Base-by-base conservation (phyloP, 2,888 invertebrate species). In the Spilarctia lutea region DNA sequence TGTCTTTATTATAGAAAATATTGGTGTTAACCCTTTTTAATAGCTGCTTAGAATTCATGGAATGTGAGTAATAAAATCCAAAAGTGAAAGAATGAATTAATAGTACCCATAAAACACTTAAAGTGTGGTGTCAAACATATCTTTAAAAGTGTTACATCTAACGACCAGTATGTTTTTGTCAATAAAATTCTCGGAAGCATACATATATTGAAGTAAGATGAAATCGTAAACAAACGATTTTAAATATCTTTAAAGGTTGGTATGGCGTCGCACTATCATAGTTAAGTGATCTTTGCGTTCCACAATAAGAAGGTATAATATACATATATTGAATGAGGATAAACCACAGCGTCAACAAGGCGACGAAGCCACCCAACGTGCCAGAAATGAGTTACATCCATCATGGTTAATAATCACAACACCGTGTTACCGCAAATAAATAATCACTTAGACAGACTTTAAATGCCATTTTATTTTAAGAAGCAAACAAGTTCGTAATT, bases 171-270 rank as follows among this genome's bases (percentile, higher is more conserved):
- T 39, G 67, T 52, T 84, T 81, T 83, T 68, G 78, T 72, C 30
- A 42, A 72, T 35, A 69, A 71, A 72, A 92, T 86, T 68, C 77
- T 52, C 52, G 82, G 86, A 90, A 88, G 56, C 13, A 42, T 45
- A 13, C 24, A 75, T 11, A 68, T 35, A 72, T 72, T 71, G 30
- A 71, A 65, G 48, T 89, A 79, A 80, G 87, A 85, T 82, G 86
- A 42, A 68, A 90, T 85, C 91, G 93, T 95, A 94, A 94, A 95
- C 95, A 94, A 94, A 91, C 92, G 89, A 92, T 92, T 93, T 93
- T 92, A 92, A 90, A 89, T 89, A 91, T 92, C 90, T 92, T 91
- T 91, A 45, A 65, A 71, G 91, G 90, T 60, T 69, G 91, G 88
- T 90, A 87, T 88, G 87, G 88, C 94, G 93, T 42, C 20, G 18